Evolutionary conservation across 2,888 invertebrate genomes (phyloP).

Genomic region (Microchrysa polita): DNA sequence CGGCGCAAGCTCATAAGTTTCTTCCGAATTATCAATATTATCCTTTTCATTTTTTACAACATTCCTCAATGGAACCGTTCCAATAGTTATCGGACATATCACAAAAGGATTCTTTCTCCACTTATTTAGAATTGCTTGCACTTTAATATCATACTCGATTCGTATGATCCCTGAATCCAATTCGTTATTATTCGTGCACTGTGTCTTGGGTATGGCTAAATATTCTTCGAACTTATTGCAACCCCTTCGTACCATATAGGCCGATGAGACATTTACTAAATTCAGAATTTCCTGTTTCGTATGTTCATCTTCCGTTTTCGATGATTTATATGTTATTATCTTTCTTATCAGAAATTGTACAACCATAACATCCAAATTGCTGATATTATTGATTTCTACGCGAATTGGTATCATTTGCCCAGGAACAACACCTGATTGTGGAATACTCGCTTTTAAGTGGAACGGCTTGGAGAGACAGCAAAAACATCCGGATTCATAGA

Average conservation of each 20-base stretch:
- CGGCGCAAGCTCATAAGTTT: neutral
- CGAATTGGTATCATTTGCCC: constrained; percentile 43
- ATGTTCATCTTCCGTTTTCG: constrained; percentile 57
- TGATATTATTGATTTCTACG: constrained; percentile 67
- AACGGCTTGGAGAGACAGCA: constrained; percentile 53
- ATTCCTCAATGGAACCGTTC: constrained; percentile 58
- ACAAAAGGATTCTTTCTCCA: constrained; percentile 59
- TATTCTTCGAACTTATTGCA: constrained; percentile 56
- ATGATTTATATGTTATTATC: constrained; percentile 57
- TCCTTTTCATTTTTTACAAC: constrained; percentile 31
- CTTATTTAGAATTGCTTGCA: constrained; percentile 54
- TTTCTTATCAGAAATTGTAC: constrained; percentile 64
- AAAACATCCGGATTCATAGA: constrained; percentile 43
- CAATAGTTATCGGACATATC: constrained; percentile 61
- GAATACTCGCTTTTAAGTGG: constrained; percentile 59
- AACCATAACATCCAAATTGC: constrained; percentile 63
- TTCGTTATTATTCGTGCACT: constrained; percentile 57
- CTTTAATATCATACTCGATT: constrained; percentile 47
- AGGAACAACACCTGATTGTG: constrained; percentile 43
- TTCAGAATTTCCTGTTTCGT: constrained; percentile 57
- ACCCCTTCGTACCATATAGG: constrained; percentile 37
- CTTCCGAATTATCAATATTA: neutral
- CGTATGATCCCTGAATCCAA: constrained; percentile 37
- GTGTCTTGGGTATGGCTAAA: constrained; percentile 60
- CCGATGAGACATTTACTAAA: constrained; percentile 53